These are phyloP conservation scores for Sebastes itinus DNA, from an alignment of 2,797 vertebrate species.

Conservation along the genomic window DNA sequence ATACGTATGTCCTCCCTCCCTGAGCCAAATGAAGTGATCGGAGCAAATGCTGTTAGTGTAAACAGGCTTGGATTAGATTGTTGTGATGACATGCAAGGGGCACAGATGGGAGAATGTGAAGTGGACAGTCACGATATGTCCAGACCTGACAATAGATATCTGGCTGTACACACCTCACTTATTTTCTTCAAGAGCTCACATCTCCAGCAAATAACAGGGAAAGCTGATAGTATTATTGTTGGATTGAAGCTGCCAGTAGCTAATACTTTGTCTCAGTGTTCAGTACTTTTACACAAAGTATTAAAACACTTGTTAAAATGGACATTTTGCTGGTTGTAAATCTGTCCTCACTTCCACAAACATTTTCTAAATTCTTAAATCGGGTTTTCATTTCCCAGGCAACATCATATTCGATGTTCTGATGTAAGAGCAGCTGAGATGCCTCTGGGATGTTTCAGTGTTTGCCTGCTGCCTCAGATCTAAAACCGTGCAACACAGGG, in stretches of 20 bases:
- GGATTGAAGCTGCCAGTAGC: background rate
- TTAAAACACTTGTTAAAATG: background rate
- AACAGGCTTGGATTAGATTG: constrained; percentile 59
- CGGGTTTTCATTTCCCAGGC: background rate
- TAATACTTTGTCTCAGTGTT: background rate
- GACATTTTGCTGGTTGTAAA: background rate
- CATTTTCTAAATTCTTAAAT: background rate
- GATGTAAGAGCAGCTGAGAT: background rate
- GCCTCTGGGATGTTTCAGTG: background rate
- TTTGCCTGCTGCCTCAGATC: background rate
- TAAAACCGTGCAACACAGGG: constrained; percentile 16
- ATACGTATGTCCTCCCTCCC: constrained; percentile 33
- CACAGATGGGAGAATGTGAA: constrained; percentile 59
- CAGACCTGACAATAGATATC: constrained; percentile 2
- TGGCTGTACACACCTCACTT: background rate
- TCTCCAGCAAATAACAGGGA: background rate
- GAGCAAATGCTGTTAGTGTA: constrained; percentile 43
- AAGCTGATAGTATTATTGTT: background rate
- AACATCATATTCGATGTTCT: background rate
- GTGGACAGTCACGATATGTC: constrained; percentile 54
- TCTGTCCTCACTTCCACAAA: background rate
- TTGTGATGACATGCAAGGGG: constrained; percentile 56
- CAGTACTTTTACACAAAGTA: background rate
- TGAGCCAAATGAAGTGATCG: constrained; percentile 66
- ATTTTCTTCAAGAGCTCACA: background rate